Base-by-base conservation (phyloP, 1,140 invertebrate species). In the Zophobas morio region DNA sequence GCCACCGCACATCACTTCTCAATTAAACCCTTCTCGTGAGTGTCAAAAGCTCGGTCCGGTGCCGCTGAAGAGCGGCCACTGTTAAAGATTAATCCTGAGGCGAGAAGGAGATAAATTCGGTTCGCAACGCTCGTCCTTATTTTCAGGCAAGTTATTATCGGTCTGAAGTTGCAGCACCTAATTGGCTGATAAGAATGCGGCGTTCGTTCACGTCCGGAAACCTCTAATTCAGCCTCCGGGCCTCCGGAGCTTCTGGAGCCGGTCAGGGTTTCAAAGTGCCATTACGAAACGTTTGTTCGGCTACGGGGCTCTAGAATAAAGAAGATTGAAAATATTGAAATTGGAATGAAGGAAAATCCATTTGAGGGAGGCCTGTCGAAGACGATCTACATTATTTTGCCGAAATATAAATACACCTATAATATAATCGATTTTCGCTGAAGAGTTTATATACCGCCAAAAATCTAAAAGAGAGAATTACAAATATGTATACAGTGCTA, bases 181-280 rank as follows among this genome's bases (percentile, higher is more conserved):
- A 79, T 79, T 79, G 75, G 75, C 78, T 79, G 75, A 79, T 79
- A 79, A 79, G 78, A 79, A 79, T 79, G 75, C 78, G 53, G 75
- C 54, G 42, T 72, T 60, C 75, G 78, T 79, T 72, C 57, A 63
- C 40, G 74, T 56, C 74, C 75, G 78, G 78, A 79, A 79, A 79
- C 78, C 75, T 72, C 75, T 77, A 79, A 79, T 79, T 77, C 75
- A 53, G 75, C 75, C 53, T 32, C 35, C 57, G 60, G 78, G 70
- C 49, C 77, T 76, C 47, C 42, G 49, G 49, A 66, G 46, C 75
- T 53, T 66, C 63, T 70, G 42, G 75, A 70, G 75, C 70, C 49
- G 33, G 49, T 51, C 49, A 51, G 60, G 60, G 36, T 40, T 37
- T 63, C 42, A 77, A 73, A 72, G 73, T 77, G 70, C 76, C 70